phyloP scores from a whole-genome alignment of 92 coral and sea anemone genomes.

The Actinernus sp. region DNA sequence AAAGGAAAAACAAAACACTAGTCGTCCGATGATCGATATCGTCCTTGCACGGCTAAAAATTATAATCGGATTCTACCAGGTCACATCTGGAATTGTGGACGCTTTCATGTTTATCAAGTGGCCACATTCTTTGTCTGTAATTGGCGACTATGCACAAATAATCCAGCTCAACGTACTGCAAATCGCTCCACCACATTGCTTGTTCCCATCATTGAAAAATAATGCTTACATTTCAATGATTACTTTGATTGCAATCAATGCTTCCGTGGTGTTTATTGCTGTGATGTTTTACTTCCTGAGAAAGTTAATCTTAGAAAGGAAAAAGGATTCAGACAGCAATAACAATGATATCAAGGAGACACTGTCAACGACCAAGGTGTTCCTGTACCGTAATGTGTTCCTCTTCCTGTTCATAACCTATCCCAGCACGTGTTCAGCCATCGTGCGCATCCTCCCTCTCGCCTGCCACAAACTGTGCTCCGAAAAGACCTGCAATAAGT shows the following conservation, averaged over 20 bases:
- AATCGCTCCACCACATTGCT: slow-evolving; percentile 68
- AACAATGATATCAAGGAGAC: not conserved
- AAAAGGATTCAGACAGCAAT: not conserved
- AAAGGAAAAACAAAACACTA: too few relatives aligned
- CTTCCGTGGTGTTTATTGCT: slow-evolving; percentile 14
- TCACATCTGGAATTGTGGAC: slow-evolving; percentile 49
- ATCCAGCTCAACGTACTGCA: slow-evolving; percentile 65
- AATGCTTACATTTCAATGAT: slow-evolving; percentile 50
- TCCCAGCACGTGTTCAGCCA: slow-evolving; percentile 62
- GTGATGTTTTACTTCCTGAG: slow-evolving; percentile 21
- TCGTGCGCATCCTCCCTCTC: slow-evolving; percentile 48
- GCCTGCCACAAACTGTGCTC: slow-evolving; percentile 67
- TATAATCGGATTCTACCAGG: slow-evolving; percentile 44
- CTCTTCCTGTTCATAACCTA: slow-evolving; percentile 59
- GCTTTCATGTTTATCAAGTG: slow-evolving; percentile 71
- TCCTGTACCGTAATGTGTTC: slow-evolving; percentile 48
- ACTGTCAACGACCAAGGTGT: slow-evolving; percentile 23
- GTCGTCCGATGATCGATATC: slow-evolving; percentile 52
- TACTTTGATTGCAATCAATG: slow-evolving; percentile 22
- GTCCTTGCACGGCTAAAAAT: slow-evolving; percentile 66
- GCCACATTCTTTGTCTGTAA: slow-evolving; percentile 54
- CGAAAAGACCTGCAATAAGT: slow-evolving; percentile 30
- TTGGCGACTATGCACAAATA: slow-evolving; percentile 57
- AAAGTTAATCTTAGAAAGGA: slow-evolving; percentile 17
- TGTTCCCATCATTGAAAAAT: slow-evolving; percentile 30